Evolutionary conservation across 2,113 vertebrate species (phyloP).

Genomic region (Coregonus clupeaformis): DNA sequence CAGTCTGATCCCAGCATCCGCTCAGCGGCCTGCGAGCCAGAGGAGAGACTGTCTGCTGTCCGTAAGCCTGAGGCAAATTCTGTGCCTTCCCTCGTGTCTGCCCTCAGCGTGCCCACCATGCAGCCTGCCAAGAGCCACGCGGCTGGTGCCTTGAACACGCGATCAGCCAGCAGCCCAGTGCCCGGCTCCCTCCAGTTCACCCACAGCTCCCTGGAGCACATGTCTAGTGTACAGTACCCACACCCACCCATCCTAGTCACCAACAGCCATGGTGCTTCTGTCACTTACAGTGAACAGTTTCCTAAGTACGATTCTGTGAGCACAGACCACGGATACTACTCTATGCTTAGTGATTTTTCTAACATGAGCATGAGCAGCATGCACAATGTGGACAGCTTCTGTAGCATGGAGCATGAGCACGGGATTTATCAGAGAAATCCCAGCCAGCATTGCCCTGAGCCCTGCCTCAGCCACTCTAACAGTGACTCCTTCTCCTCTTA

Average conservation of each 20-base stretch:
- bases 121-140: slow-evolving; percentile 92
- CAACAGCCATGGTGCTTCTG: slow-evolving; percentile 91
- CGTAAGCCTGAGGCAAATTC: slow-evolving; percentile 94
- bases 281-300: slow-evolving; percentile 91
- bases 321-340: slow-evolving; percentile 91
- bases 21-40: slow-evolving; percentile 88
- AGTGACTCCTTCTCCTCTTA: slow-evolving; percentile 94
- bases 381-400: slow-evolving; percentile 90
- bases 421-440: slow-evolving; percentile 84
- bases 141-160: slow-evolving; percentile 92
- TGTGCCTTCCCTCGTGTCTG: slow-evolving; percentile 94
- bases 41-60: slow-evolving; percentile 82
- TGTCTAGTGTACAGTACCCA: slow-evolving; percentile 93
- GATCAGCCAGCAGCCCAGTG: slow-evolving; percentile 96
- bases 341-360: slow-evolving; percentile 95
- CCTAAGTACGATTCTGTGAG: slow-evolving; percentile 92
- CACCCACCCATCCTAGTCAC: slow-evolving; percentile 97
- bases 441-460: slow-evolving; percentile 84
- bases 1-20: slow-evolving; percentile 98
- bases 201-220: slow-evolving; percentile 92
- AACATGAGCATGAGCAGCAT: slow-evolving; percentile 90
- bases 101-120: slow-evolving; percentile 94
- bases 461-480: slow-evolving; percentile 90
- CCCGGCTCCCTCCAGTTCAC: slow-evolving; percentile 92
- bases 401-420: slow-evolving; percentile 87